phyloP scores from a whole-genome alignment of 1,140 invertebrate genomes.

The roundworm (Caenorhabditis elegans) region DNA sequence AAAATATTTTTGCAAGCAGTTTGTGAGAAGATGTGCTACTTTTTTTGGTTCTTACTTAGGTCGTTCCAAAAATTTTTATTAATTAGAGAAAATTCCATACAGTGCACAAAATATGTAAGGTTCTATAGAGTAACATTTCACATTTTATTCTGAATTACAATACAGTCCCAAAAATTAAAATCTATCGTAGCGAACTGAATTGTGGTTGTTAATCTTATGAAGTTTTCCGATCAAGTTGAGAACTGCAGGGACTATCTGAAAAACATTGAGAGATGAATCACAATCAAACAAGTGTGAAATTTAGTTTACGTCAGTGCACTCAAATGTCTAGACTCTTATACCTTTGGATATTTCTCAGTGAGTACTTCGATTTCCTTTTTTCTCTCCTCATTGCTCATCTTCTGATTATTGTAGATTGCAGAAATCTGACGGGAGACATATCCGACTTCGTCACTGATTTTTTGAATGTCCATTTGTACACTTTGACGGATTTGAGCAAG shows the following conservation, averaged over 20 bases:
- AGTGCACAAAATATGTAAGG: no score
- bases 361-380: background rate
- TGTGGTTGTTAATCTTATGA: constrained; percentile 3
- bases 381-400: background rate
- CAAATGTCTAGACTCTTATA: no score
- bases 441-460: constrained; percentile 12
- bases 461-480: background rate
- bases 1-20: no score
- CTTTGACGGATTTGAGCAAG: background rate
- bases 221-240: constrained; percentile 11
- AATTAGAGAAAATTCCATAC: no score
- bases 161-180: background rate
- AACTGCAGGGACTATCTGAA: background rate
- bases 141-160: constrained; percentile 1
- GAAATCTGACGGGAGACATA: background rate
- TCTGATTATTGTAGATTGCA: background rate
- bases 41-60: no score
- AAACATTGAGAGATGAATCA: no score
- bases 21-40: no score
- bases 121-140: background rate
- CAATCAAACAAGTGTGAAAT: no score
- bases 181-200: background rate
- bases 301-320: no score
- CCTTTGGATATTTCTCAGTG: constrained; percentile 3
- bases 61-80: no score